Percentiles rank a stretch among this genome's conserved stretches.
These are phyloP conservation scores for Myotis davidii DNA, from an alignment of 2,113 vertebrate genomes.

Conservation along the genomic window DNA sequence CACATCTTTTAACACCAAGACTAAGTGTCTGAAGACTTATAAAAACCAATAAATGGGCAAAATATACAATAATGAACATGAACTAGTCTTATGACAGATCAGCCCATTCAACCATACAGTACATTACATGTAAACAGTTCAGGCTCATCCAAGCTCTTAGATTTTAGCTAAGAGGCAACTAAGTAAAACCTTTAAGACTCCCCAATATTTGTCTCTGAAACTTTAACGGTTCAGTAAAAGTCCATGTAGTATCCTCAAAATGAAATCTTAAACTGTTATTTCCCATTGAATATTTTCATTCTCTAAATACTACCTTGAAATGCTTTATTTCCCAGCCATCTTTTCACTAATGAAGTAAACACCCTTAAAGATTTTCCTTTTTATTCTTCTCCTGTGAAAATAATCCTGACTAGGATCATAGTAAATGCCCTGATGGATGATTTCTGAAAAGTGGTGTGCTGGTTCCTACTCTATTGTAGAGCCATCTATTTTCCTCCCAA, in stretches of 20 bases:
- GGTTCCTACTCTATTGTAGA: neutral
- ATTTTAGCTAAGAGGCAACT: neutral
- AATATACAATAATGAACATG: neutral
- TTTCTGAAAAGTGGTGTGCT: constrained; percentile 19
- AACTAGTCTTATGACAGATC: neutral
- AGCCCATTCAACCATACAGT: neutral
- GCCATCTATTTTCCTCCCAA: constrained; percentile 14
- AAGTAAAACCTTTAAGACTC: neutral
- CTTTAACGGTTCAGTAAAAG: neutral
- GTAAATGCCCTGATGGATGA: neutral
- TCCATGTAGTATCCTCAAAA: neutral
- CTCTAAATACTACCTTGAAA: neutral
- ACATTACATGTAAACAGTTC: neutral
- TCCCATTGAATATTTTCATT: neutral
- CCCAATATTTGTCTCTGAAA: constrained; percentile 9
- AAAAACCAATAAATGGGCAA: constrained; percentile 39
- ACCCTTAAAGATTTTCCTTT: neutral
- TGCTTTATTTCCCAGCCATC: neutral
- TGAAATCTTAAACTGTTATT: constrained; percentile 12
- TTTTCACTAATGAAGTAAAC: neutral
- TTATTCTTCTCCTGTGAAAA: neutral
- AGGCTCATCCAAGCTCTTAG: neutral
- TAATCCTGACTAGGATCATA: neutral
- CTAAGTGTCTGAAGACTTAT: neutral
- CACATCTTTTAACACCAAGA: constrained; percentile 57